These are phyloP conservation scores for Etheostoma perlongum DNA, from an alignment of 2,797 vertebrate genomes.

Conservation along the genomic window DNA sequence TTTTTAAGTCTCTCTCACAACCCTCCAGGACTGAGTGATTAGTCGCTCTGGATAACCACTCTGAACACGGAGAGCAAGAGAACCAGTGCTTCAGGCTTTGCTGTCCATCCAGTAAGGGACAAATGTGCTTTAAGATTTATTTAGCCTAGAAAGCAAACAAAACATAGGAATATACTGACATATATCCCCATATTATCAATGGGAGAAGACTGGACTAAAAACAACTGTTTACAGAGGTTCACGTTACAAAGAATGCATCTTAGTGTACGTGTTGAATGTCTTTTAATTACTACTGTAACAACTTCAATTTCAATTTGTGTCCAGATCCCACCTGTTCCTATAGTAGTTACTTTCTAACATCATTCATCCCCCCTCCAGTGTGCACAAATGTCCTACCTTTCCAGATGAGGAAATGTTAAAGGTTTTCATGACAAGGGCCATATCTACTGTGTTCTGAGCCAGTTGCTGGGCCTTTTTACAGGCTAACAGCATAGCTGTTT, in stretches of 20 bases:
- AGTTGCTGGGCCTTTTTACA: constrained; percentile 39
- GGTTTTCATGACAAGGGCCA: constrained; percentile 8
- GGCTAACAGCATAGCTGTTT: constrained; percentile 50
- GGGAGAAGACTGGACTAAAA: not conserved
- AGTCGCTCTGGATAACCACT: constrained; percentile 39
- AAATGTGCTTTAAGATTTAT: constrained; percentile 15
- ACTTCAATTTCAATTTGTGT: constrained; percentile 35
- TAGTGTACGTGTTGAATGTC: constrained; percentile 9
- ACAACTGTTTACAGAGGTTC: constrained; percentile 21
- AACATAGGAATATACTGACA: not conserved
- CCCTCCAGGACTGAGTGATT: constrained; percentile 49
- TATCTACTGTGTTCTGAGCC: constrained; percentile 23
- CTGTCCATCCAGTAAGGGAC: constrained; percentile 4
- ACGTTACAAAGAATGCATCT: not conserved
- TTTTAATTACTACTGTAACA: constrained; percentile 9
- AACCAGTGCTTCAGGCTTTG: constrained; percentile 5
- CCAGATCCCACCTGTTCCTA: not conserved
- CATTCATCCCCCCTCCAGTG: constrained; percentile 16
- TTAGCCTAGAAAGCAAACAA: constrained; percentile 4
- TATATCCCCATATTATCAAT: not conserved
- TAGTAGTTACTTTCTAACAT: constrained; percentile 29
- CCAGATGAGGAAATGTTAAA: constrained; percentile 43
- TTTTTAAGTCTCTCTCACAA: constrained; percentile 37
- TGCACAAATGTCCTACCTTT: constrained; percentile 44
- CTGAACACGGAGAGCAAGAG: constrained; percentile 13